Evolutionary conservation across 2,888 invertebrate species (phyloP).

Genomic region (Tachina fera): DNA sequence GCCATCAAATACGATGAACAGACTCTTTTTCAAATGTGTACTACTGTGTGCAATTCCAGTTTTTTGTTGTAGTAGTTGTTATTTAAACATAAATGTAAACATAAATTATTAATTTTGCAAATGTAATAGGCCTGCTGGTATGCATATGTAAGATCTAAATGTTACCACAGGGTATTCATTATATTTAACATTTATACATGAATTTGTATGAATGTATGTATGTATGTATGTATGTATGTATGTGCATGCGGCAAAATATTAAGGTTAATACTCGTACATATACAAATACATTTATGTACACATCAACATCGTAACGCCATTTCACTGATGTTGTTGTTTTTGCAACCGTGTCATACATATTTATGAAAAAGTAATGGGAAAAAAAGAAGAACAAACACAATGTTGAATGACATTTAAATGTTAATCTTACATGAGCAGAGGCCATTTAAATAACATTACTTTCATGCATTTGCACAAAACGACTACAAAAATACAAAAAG

Average conservation of each 20-base stretch:
- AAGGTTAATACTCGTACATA: too few species aligned
- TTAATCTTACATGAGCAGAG: slow-evolving; percentile 64
- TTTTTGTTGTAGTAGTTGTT: not conserved
- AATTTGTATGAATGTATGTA: too few species aligned
- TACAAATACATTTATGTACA: not conserved
- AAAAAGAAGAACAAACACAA: slow-evolving; percentile 3
- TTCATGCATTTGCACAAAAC: slow-evolving; percentile 35
- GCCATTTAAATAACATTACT: slow-evolving; percentile 61
- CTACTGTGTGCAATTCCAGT: slow-evolving; percentile 34
- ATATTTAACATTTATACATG: slow-evolving; percentile 50
- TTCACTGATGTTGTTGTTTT: slow-evolving; percentile 18
- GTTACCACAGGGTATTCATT: slow-evolving; percentile 68
- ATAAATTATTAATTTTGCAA: slow-evolving; percentile 71
- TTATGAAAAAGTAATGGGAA: slow-evolving; percentile 38
- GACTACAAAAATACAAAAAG: not conserved
- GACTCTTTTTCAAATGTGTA: not conserved
- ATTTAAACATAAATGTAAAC: slow-evolving; percentile 67
- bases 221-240: too few species aligned
- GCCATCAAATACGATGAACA: not conserved
- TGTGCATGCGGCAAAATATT: too few species aligned
- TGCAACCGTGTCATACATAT: slow-evolving; percentile 47
- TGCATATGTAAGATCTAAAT: slow-evolving; percentile 60
- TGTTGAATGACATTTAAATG: slow-evolving; percentile 67
- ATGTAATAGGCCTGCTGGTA: slow-evolving; percentile 65
- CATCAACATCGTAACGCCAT: slow-evolving; percentile 17